Evolutionary conservation across 2,113 vertebrate species (phyloP), one percentile per base, ranked within the genome.

Genomic region (Micronisus gabar): DNA sequence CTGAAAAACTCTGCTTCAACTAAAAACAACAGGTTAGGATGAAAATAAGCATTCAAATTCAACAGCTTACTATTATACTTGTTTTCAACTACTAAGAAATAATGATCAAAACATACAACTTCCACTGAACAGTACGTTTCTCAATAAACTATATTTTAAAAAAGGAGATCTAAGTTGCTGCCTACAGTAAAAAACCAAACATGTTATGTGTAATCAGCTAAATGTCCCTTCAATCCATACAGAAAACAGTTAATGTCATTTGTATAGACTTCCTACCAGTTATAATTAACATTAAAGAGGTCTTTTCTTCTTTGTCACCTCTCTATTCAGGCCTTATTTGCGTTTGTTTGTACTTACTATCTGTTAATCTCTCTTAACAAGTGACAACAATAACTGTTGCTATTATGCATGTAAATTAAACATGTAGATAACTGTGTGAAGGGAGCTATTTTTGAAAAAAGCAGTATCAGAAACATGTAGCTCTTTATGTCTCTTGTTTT

Each of bases 321-420:
- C 92, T 98, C 97, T 98, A 98, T 98, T 98, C 97, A 97, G 93
- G 83, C 68, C 94, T 97, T 98, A 98, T 98, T 98, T 98, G 96
- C 63, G 80, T 97, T 97, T 98, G 97, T 98, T 98, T 98, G 96
- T 98, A 96, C 94, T 98, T 97, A 95, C 97, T 98, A 98, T 99
- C 98, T 95, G 94, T 96, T 98, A 98, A 98, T 98, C 96, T 98
- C 96, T 92, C 93, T 96, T 94, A 97, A 98, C 95, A 98, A 98
- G 98, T 96, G 97, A 97, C 97, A 98, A 98, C 97, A 98, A 97
- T 97, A 98, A 98, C 98, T 96, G 90, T 95, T 94, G 87, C 97
- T 97, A 98, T 98, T 98, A 98, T 97, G 88, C 90, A 89, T 96
- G 97, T 97, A 98, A 98, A 99, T 98, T 97, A 98, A 98, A 98